Conservation (phyloP, 2,888 invertebrate genomes). For the Gryllus longicercus region DNA sequence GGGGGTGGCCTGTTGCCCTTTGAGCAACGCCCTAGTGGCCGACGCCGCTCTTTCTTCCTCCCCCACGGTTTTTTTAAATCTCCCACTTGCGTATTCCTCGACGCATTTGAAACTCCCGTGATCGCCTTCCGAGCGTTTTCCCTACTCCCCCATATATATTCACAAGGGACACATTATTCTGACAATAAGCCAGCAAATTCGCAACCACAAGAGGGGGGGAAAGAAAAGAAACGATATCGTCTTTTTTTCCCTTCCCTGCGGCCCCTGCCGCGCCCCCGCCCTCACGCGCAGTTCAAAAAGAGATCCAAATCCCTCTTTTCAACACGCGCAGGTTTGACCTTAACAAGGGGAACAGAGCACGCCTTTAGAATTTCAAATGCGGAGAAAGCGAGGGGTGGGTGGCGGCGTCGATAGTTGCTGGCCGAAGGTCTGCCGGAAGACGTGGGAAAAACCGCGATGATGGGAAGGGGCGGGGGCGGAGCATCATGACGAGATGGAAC, state of each 20-base stretch:
- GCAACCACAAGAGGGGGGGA: not conserved
- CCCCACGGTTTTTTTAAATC: not conserved
- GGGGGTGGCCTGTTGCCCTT: no score
- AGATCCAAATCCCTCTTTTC: slow-evolving; percentile 17
- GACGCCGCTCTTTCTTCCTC: not conserved
- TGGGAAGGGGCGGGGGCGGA: not conserved
- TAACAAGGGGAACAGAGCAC: not conserved
- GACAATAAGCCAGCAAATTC: slow-evolving; percentile 17
- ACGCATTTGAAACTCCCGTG: not conserved
- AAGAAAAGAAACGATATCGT: not conserved
- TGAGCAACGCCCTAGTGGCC: not conserved
- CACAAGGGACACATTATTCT: slow-evolving; percentile 11
- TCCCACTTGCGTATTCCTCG: not conserved
- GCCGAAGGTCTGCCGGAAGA: not conserved
- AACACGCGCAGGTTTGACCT: slow-evolving; percentile 8
- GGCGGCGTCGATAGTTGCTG: not conserved
- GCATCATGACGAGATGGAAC: no score
- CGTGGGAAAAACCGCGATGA: not conserved
- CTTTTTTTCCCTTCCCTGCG: not conserved
- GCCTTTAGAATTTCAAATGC: slow-evolving; percentile 17
- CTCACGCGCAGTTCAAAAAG: not conserved
- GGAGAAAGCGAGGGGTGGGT: not conserved
- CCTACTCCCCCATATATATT: not conserved
- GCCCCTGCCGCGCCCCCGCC: not conserved
- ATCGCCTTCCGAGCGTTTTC: not conserved